Base-by-base conservation (phyloP, 1,140 invertebrate species). In the Ips nitidus region DNA sequence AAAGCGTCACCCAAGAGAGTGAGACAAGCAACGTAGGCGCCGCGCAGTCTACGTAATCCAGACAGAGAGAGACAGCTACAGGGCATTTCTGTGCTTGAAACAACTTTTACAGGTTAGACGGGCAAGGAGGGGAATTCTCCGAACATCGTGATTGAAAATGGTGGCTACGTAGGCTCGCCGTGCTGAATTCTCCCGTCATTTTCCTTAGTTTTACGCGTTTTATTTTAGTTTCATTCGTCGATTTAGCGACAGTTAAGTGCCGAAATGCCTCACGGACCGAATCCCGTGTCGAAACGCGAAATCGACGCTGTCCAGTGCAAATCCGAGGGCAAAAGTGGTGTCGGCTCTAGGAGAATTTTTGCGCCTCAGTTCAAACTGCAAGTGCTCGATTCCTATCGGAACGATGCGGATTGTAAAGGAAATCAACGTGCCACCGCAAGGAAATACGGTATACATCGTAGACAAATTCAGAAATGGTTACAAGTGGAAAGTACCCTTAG, bases 381-480 rank as follows among this genome's bases (percentile, higher is more conserved):
- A 83, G 92, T 94, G 70, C 83, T 94, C 65, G 91, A 93, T 77
- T 93, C 92, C 37, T 94, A 93, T 78, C 84, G 91, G 56, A 86
- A 88, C 70, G 92, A 94, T 78, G 86, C 87, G 41, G 92, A 94
- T 77, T 94, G 92, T 79, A 88, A 91, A 73, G 91, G 91, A 5
- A 94, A 94, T 80, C 92, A 94, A 77, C 83, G 91, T 8, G 90
- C 93, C 0, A 94, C 92, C 1, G 93, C 92, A 3, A 85, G 92
- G 68, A 94, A 94, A 80, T 94, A 93, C 77, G 90, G 90, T 22
- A 94, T 94, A 59, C 92, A 94, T 78, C 84, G 92, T 7, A 83
- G 92, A 40, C 92, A 94, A 79, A 93, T 94, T 62, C 92, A 94
- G 80, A 94, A 94, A 83, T 94, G 92, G 92, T 79, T 94, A 63